Base-by-base conservation (phyloP, 2,797 vertebrate genomes). In the Halcyon chelicuti region DNA sequence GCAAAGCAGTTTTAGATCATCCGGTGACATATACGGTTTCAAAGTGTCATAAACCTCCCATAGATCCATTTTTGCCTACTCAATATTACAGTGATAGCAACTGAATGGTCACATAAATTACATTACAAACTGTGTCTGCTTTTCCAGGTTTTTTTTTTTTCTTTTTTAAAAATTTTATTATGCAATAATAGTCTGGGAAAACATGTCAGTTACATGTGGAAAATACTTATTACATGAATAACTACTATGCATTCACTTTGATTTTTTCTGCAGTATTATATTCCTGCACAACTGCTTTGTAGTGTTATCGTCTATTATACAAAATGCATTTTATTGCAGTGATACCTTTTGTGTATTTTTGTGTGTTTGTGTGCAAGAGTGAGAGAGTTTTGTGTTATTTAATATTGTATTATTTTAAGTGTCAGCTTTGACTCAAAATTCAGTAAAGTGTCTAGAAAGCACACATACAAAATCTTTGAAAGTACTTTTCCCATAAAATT, bases 1-100 rank as follows among this genome's bases (percentile, higher is more conserved):
- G 83, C 80, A 92, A 92, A 94, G 77, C 70, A 86, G 87, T 93
- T 95, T 92, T 93, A 94, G 90, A 92, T 94, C 90, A 93, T 90
- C 46, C 72, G 54, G 68, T 93, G 96, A 85, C 76, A 92, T 46
- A 57, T 39, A 79, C 3, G 9, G 57, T 86, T 95, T 88, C 55
- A 76, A 96, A 95, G 83, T 88, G 78, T 90, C 80, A 77, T 95
- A 95, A 95, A 94, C 77, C 67, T 93, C 40, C 63, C 40, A 70
- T 65, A 93, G 85, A 94, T 91, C 85, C 76, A 82, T 87, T 96
- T 71, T 90, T 94, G 77, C 74, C 60, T 89, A 31, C 80, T 95
- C 86, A 92, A 6, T 94, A 78, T 93, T 92, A 90, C 42, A 93
- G 49, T 90, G 92, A 88, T 80, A 90, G 35, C 73, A 90, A 70